These are phyloP conservation scores for Cataglyphis hispanica DNA, from an alignment of 1,140 invertebrate genomes.

Conservation along the genomic window DNA sequence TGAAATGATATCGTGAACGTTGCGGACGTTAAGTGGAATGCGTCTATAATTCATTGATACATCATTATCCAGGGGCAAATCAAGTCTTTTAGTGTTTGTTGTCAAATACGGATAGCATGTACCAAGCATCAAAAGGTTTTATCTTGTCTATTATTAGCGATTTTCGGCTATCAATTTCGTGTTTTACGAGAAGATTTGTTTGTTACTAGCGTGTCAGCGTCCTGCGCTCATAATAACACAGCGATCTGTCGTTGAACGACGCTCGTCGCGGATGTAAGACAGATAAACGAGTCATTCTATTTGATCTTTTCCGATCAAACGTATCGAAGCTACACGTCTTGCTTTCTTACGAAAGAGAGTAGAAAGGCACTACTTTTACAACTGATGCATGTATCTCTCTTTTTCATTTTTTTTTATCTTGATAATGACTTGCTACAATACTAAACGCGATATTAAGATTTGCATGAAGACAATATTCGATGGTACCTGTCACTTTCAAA, in stretches of 20 bases:
- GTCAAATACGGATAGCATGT: not conserved
- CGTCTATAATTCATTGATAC: not conserved
- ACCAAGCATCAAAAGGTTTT: slow-evolving; percentile 45
- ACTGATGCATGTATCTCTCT: not conserved
- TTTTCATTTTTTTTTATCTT: slow-evolving; percentile 21
- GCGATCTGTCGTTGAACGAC: slow-evolving; percentile 22
- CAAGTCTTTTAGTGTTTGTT: not conserved
- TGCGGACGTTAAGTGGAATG: too few species aligned
- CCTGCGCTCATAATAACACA: slow-evolving; percentile 54
- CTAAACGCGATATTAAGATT: slow-evolving; percentile 30
- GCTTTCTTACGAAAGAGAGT: slow-evolving; percentile 49
- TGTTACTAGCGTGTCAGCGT: slow-evolving; percentile 43
- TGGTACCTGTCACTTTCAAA: slow-evolving; percentile 2
- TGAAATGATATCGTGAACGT: too few species aligned
- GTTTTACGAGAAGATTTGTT: slow-evolving; percentile 21
- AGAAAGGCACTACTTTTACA: slow-evolving; percentile 59
- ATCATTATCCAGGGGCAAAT: not conserved
- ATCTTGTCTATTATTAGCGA: slow-evolving; percentile 20
- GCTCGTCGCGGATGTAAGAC: slow-evolving; percentile 22
- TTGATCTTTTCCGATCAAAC: slow-evolving; percentile 16
- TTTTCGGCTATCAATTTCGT: slow-evolving; percentile 34
- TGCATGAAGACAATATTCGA: slow-evolving; percentile 29
- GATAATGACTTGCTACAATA: slow-evolving; percentile 26
- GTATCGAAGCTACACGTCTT: not conserved
- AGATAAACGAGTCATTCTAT: slow-evolving; percentile 10